Evolutionary conservation across 2,888 invertebrate species (phyloP), one percentile per base, ranked within the genome.

Genomic region (Maniola hyperantus): DNA sequence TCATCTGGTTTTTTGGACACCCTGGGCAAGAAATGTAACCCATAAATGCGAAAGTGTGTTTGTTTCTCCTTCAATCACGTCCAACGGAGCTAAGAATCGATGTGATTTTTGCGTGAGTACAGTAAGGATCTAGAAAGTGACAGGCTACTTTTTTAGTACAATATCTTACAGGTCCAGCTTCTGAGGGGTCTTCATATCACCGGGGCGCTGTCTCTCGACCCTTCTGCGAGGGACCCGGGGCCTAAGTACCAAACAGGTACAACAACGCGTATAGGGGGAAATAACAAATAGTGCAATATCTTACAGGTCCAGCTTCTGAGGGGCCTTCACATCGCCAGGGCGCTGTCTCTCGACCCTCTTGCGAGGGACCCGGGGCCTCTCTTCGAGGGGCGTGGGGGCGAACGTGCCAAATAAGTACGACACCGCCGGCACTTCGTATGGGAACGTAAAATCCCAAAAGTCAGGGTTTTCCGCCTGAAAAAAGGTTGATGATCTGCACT

Each of bases 1-100:
- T 93, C 92, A 63, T 93, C 93, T 58, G 94, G 88, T 66, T 93
- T 93, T 0, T 93, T 90, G 48, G 48, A 7, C 10, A 93, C 64
- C 44, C 90, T 90, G 75, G 0, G 69, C 13, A 0, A 10, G 2
- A 8, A 7, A n/a, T n/a, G 8, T 50, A 13, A 10, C 6, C 26
- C 2, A n/a, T 53, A 2, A n/a, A n/a, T n/a, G n/a, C n/a, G n/a
- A n/a, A n/a, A n/a, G n/a, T n/a, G n/a, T n/a, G n/a, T n/a, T n/a
- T n/a, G n/a, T n/a, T n/a, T n/a, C n/a, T n/a, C n/a, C n/a, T n/a
- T n/a, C n/a, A n/a, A n/a, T n/a, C n/a, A n/a, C n/a, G n/a, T n/a
- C n/a, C n/a, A n/a, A n/a, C n/a, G n/a, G n/a, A n/a, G n/a, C n/a
- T n/a, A n/a, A n/a, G n/a, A n/a, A n/a, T n/a, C n/a, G n/a, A n/a